Conservation (phyloP, 2,113 vertebrate species). For the Conger conger region DNA sequence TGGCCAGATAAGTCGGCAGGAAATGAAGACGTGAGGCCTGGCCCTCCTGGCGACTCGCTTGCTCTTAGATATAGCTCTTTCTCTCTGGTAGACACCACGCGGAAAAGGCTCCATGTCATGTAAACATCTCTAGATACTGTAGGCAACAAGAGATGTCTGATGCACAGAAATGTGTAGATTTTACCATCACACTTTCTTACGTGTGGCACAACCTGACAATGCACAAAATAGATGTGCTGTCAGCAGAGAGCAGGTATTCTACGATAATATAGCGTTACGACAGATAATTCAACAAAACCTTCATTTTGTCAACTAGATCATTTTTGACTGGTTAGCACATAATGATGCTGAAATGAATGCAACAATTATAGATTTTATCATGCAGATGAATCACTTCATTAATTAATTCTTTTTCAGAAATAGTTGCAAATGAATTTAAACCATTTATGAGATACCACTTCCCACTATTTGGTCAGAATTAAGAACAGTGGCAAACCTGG, state of each 20-base stretch:
- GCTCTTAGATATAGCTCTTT: background rate
- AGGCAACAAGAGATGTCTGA: background rate
- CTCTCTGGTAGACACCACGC: background rate
- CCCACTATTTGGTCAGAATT: too few species aligned
- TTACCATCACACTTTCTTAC: background rate
- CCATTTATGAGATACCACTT: too few species aligned
- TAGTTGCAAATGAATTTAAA: too few species aligned
- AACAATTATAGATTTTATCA: background rate
- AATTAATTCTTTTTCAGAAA: too few species aligned
- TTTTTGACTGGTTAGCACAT: background rate
- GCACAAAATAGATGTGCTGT: too few species aligned
- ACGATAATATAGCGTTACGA: too few species aligned
- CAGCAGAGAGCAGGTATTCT: too few species aligned
- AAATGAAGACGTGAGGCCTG: slow-evolving; percentile 13
- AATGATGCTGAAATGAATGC: background rate
- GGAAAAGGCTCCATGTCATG: background rate
- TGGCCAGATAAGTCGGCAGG: background rate
- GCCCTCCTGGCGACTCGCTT: background rate
- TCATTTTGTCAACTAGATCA: too few species aligned
- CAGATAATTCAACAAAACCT: too few species aligned
- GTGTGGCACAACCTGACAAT: background rate
- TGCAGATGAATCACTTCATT: too few species aligned
- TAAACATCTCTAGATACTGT: background rate
- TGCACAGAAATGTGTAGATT: background rate
- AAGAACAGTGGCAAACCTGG: too few species aligned